Percentiles rank a stretch among this genome's conserved stretches.
Conservation (phyloP, 2,113 vertebrate species). For the Malurus elegans region DNA sequence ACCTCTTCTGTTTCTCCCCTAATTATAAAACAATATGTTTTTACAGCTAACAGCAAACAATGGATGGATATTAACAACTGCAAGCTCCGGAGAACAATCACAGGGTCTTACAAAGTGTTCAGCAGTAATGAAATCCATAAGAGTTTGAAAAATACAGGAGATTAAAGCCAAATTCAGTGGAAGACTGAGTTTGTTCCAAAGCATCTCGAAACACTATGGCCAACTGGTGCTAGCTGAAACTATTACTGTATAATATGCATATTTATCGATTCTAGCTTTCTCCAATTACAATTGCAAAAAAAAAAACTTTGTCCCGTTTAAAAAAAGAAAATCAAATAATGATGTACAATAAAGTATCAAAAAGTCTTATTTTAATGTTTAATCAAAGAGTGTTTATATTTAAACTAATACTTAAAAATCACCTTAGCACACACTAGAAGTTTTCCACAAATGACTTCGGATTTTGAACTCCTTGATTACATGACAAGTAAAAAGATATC, state of each 20-base stretch:
- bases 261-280: background rate
- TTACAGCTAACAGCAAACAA: constrained; percentile 15
- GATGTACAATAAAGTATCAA: background rate
- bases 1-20: background rate
- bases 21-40: background rate
- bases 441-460: background rate
- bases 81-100: background rate
- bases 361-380: background rate
- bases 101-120: background rate
- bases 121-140: constrained; percentile 15
- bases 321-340: background rate
- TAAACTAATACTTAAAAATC: background rate
- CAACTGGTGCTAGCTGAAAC: background rate
- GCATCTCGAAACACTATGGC: background rate
- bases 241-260: background rate
- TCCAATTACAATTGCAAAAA: background rate
- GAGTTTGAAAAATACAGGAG: background rate
- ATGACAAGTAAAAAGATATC: background rate
- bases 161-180: constrained; percentile 20
- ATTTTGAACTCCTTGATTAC: background rate
- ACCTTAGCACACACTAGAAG: background rate
- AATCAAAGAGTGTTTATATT: background rate
- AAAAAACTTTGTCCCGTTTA: background rate
- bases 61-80: constrained; percentile 20
- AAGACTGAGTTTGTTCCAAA: background rate